A percentile compares a stretch with the other conserved stretches of the same genome.
phyloP scores from a whole-genome alignment of 2,113 vertebrate genomes.

The Poicephalus gulielmi region DNA sequence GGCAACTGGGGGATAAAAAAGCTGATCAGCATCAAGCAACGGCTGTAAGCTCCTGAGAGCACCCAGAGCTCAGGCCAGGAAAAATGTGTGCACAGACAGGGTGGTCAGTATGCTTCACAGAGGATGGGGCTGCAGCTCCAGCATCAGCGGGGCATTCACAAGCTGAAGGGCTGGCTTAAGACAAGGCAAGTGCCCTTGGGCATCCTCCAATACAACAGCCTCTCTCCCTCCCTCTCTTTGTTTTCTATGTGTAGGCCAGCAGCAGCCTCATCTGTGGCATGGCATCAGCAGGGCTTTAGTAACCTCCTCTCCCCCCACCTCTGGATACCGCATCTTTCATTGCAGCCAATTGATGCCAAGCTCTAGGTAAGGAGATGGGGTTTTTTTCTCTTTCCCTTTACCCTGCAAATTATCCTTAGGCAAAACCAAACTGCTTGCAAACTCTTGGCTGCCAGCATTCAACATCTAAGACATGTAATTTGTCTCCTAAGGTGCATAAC shows the following conservation, averaged over 20 bases:
- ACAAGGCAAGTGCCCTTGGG: neutral
- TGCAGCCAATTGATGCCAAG: neutral
- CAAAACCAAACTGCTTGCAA: neutral
- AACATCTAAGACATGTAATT: neutral
- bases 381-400: neutral
- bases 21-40: neutral
- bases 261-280: neutral
- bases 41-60: neutral
- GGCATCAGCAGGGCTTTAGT: neutral
- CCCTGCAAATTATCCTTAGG: neutral
- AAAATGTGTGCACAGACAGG: fast-evolving
- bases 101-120: neutral
- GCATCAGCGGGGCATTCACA: neutral
- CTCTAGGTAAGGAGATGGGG: neutral
- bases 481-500: fast-evolving
- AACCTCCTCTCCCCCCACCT: neutral
- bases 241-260: neutral
- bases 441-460: neutral
- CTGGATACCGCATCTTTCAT: neutral
- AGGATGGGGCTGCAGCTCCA: neutral
- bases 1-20: constrained; percentile 80
- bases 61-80: neutral
- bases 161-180: neutral
- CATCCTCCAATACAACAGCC: neutral
- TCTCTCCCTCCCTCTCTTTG: neutral